A percentile compares a stretch with the other conserved stretches of the same genome.
Evolutionary conservation across 2,888 invertebrate species (phyloP).

Genomic region (Ctena decussata): DNA sequence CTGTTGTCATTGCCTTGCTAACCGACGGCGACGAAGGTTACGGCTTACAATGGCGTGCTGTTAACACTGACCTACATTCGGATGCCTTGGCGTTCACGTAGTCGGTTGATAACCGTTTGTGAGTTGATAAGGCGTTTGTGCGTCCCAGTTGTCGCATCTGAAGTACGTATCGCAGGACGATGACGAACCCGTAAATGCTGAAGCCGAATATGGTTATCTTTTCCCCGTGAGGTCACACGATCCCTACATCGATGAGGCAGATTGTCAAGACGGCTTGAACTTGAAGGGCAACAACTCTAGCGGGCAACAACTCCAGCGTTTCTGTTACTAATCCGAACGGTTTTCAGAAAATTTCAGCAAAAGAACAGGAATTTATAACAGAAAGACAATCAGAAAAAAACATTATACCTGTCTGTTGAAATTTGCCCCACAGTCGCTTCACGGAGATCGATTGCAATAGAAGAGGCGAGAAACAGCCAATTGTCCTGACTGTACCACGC

Average conservation of each 20-base stretch:
- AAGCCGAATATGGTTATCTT: not conserved
- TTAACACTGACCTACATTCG: conserved; percentile 19
- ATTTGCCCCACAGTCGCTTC: not conserved
- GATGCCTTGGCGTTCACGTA: conserved; percentile 6
- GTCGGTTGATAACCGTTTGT: conserved; percentile 25
- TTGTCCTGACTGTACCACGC: not conserved
- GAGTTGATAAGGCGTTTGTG: conserved; percentile 11
- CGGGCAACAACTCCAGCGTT: too few relatives aligned
- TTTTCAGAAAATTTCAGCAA: too few relatives aligned
- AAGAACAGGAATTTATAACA: too few relatives aligned
- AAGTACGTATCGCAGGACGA: not conserved
- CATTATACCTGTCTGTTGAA: not conserved
- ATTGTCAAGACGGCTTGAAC: not conserved
- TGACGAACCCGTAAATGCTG: not conserved
- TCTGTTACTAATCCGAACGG: too few relatives aligned
- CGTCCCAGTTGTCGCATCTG: conserved; percentile 21
- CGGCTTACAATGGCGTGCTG: not conserved
- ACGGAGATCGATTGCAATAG: not conserved
- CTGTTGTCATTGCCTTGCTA: not conserved
- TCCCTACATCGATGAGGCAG: conserved; percentile 14
- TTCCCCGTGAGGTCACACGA: conserved; percentile 7
- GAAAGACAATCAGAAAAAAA: not conserved
- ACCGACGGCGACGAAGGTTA: not conserved
- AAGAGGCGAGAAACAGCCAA: not conserved
- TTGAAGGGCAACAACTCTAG: not conserved